Evolutionary conservation across 2,888 invertebrate species (phyloP), one percentile per base, ranked within the genome.

Genomic region (Drosophila anomalata): DNA sequence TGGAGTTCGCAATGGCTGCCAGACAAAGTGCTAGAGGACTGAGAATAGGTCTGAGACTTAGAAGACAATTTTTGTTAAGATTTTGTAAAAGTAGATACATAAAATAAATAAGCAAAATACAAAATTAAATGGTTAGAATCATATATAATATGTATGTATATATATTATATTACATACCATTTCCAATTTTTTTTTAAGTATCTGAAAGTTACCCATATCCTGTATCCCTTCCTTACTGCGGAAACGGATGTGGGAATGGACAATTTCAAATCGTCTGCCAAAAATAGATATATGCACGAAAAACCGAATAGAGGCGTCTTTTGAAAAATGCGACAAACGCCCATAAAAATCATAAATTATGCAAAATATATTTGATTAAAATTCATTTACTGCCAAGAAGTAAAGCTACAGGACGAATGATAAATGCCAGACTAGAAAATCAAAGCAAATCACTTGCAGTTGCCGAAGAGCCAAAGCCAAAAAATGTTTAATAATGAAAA

Each of bases 221-320:
- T 7, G n/a, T 7, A n/a, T 14, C 6, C 0, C 9, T 42, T 9
- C 9, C 41, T 6, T 9, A 3, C 67, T 47, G 42, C 78, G 85
- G 81, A 85, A 78, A 67, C 85, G 79, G 85, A 82, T 85, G 81
- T 76, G 81, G 85, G 79, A 82, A 78, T 68, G 71, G 76, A 63
- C 75, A 80, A 75, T 70, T 77, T 73, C 20, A 78, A 84, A 77
- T 47, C 73, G 75, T 58, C 65, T 83, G 79, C 84, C 79, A 80
- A 68, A 48, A 68, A 58, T 33, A 52, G 31, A 42, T 48, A 44
- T 9, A 47, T 33, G 11, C n/a, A 41, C 46, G 12, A 55, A 22
- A 36, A 20, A 41, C 12, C 3, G 51, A 22, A 58, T 14, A 48
- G 4, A 29, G 22, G 22, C 17, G 24, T 29, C 57, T 29, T 47